Conservation (phyloP, 2,888 invertebrate species). For the Cactoblastis cactorum region DNA sequence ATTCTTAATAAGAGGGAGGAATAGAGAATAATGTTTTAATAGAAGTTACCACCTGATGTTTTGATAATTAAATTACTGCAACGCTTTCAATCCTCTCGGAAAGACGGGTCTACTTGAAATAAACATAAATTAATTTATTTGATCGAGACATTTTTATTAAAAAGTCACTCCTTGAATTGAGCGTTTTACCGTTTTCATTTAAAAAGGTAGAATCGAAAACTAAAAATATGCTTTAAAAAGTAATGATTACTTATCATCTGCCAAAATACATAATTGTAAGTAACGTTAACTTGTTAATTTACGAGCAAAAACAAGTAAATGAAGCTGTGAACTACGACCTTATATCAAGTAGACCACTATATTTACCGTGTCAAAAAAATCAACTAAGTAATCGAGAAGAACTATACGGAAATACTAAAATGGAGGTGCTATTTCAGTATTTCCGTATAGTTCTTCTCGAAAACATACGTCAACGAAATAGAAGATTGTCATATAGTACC, state of each 20-base stretch:
- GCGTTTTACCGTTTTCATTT: too few species aligned
- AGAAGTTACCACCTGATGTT: neutral
- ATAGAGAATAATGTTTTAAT: neutral
- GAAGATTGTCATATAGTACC: too few species aligned
- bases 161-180: neutral
- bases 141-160: neutral
- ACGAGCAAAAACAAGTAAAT: slow-evolving; percentile 15
- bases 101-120: neutral
- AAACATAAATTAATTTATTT: slow-evolving; percentile 13
- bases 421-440: too few species aligned
- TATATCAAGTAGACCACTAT: too few species aligned
- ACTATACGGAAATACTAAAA: too few species aligned
- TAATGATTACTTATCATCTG: neutral
- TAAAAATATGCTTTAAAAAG: neutral
- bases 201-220: neutral
- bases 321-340: too few species aligned
- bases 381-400: too few species aligned
- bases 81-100: neutral
- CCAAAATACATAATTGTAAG: slow-evolving; percentile 17
- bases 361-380: too few species aligned
- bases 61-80: neutral
- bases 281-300: slow-evolving; percentile 13
- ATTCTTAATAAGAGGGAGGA: neutral
- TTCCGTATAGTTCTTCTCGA: too few species aligned
- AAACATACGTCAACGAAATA: too few species aligned